Evolutionary conservation across 2,888 invertebrate species (phyloP), one percentile per base, ranked within the genome.

Genomic region (Incurvaria masculella): DNA sequence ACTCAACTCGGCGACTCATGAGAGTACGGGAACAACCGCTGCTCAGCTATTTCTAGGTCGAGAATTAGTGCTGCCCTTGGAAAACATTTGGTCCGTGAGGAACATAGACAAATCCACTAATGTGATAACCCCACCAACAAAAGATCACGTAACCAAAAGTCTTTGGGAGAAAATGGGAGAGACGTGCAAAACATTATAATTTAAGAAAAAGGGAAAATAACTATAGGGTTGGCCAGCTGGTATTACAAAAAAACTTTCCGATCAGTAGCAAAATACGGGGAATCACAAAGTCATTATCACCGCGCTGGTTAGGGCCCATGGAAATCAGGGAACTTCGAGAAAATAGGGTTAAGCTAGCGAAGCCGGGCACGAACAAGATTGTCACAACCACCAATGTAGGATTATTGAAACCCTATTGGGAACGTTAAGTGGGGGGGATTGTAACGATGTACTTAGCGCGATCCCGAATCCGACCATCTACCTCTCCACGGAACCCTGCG

Each of bases 361-460:
- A 33, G 14, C 33, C 33, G 3, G 33, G 33, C 6, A 14, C 33
- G 8, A 33, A 6, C 33, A 33, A 33, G 14, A 8, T n/a, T 33
- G 10, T 10, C 5, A 33, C 14, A 8, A 14, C 14, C 14, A 33
- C 33, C 14, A 33, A 33, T 33, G 14, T 33, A 14, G 33, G 11
- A 4, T 14, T 33, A 14, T 3, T 33, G 14, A 33, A 33, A n/a
- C 33, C 46, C 20, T 46, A 46, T 33, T 46, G 42, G 27, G 41
- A 27, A 16, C 42, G 46, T 42, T 47, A 42, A 47, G 46, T 18
- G 42, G 40, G 42, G 47, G 47, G 47, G 42, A 42, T 38, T 47
- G 41, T 47, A 42, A 42, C 47, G 42, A 39, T 46, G 46, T 43
- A 33, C 33, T 33, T n/a, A 33, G 33, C 33, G 33, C 11, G n/a